phyloP scores from a whole-genome alignment of 2,888 invertebrate species.

The Microplitis manilae region DNA sequence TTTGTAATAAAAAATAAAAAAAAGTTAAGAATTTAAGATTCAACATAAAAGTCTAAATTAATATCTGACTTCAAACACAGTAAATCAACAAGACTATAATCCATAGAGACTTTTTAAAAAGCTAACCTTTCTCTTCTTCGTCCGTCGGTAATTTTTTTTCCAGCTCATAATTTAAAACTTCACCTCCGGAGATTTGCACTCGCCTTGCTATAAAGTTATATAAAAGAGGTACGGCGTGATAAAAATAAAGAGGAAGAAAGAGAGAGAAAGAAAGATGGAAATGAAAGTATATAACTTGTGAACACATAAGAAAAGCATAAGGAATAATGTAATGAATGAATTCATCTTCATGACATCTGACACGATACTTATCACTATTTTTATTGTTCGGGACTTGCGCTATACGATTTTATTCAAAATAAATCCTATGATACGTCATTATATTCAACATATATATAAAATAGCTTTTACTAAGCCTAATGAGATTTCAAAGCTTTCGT shows the following conservation, averaged over 20 bases:
- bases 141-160: constrained; percentile 38
- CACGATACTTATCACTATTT: constrained; percentile 12
- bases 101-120: constrained; percentile 46
- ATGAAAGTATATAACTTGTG: constrained; percentile 2
- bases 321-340: constrained; percentile 18
- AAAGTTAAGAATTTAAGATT: not conserved
- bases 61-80: constrained; percentile 64
- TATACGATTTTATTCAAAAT: not conserved
- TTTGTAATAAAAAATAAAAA: not conserved
- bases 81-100: constrained; percentile 60
- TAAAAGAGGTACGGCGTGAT: not conserved
- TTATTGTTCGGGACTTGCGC: not conserved
- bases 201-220: constrained; percentile 29
- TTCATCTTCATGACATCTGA: constrained; percentile 21
- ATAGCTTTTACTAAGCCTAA: constrained; percentile 19
- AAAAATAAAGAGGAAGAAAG: too few species aligned
- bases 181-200: constrained; percentile 23
- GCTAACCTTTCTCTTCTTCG: constrained; percentile 24
- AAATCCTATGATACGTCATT: constrained; percentile 1
- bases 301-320: constrained; percentile 14
- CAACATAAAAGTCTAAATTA: constrained; percentile 60
- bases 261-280: not conserved
- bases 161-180: constrained; percentile 32
- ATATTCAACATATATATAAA: constrained; percentile 2
- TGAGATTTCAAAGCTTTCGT: constrained; percentile 39